Evolutionary conservation across 2,797 vertebrate genomes (phyloP).

Genomic region (Dromococcyx pavoninus): DNA sequence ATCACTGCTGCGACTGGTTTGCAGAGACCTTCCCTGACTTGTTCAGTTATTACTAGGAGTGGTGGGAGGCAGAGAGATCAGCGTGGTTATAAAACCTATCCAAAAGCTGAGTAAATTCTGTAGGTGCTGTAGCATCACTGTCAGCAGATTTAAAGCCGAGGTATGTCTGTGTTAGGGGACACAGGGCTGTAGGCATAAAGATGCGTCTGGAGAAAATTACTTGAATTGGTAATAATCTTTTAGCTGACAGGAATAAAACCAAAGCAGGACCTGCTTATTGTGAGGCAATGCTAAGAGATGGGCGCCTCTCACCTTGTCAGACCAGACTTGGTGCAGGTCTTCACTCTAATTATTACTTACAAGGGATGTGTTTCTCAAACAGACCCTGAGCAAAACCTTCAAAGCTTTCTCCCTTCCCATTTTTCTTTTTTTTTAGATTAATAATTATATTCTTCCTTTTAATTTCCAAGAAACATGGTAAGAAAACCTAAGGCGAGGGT

Average conservation of each 20-base stretch:
- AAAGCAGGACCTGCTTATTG: not conserved
- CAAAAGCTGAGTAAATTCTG: constrained; percentile 49
- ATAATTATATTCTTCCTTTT: not conserved
- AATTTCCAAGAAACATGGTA: not conserved
- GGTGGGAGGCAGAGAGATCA: constrained; percentile 59
- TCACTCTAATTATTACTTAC: not conserved
- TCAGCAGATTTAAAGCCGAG: constrained; percentile 53
- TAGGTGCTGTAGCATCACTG: constrained; percentile 52
- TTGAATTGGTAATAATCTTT: constrained; percentile 16
- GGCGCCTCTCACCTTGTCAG: constrained; percentile 2
- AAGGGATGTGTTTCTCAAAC: not conserved
- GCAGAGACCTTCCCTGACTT: constrained; percentile 50
- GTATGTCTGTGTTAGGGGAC: not conserved
- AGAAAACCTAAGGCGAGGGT: not conserved
- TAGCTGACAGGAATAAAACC: constrained; percentile 8
- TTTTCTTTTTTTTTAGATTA: not conserved
- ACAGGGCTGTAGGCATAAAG: not conserved
- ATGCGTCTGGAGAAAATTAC: not conserved
- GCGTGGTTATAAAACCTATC: constrained; percentile 46
- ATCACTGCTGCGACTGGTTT: constrained; percentile 62
- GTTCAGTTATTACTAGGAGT: constrained; percentile 58
- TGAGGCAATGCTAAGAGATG: not conserved
- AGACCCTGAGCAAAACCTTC: not conserved
- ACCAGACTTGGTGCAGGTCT: not conserved
- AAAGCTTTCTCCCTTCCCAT: not conserved